Base-by-base conservation (phyloP, 2,888 invertebrate genomes). In the Cosmopolites sordidus region DNA sequence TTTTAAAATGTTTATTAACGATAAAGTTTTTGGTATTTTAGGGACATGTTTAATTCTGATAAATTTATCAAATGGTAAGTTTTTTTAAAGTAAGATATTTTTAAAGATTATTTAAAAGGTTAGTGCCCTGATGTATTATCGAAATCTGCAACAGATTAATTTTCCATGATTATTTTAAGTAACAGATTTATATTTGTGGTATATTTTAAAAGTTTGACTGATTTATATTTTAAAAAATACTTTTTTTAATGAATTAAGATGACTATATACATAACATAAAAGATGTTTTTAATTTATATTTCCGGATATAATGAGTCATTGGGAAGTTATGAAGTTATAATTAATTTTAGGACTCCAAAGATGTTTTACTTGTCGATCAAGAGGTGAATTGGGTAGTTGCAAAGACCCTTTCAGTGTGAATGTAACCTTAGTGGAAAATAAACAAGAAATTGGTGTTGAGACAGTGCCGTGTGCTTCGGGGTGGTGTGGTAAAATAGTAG, bases 401-500 rank as follows among this genome's bases (percentile, higher is more conserved):
- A 90, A 89, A 65, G 94, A 94, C 76, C 86, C 87, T 8, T 92
- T 92, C 67, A 80, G 78, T 1, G 83, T 83, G 62, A 93, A 93
- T 76, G 81, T 82, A 11, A 90, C 92, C 0, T 81, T 86, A 62
- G 82, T 86, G 2, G 84, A 84, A 59, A 62, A 59, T 46, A 65
- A 66, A 56, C 75, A 76, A 15, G 86, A 86, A 66, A 78, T 78
- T 27, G 91, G 91, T 0, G 82, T 92, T 1, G 79, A 86, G 64
- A 83, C 86, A 1, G 82, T 86, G 9, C 88, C 89, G 0, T 93
- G 93, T 65, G 87, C 90, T 0, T 91, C 91, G 0, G 92, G 92
- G 33, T 94, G 94, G 94, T 94, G 94, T 68, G 90, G 89, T 16
- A 94, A 94, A 77, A 84, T 92, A 45, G 81, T 91, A 30, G 92